Base-by-base conservation (phyloP, 2,888 invertebrate species). In the Adelognathus sp. region DNA sequence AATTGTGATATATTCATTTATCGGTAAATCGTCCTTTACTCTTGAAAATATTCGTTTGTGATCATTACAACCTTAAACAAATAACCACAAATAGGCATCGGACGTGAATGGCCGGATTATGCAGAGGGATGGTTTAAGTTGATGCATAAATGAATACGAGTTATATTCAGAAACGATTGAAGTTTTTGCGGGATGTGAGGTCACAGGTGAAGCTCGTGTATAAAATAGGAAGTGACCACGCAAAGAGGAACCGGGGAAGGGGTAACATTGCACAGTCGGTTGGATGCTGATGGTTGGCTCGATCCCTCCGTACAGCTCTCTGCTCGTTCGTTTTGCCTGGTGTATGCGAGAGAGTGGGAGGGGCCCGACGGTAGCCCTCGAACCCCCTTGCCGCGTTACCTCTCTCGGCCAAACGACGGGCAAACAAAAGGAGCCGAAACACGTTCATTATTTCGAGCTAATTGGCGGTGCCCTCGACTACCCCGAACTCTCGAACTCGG, bases 381-480 rank as follows among this genome's bases (percentile, higher is more conserved):
- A 29, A 33, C 29, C 16, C 21, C 18, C n/a, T 36, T 54, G 16
- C 36, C 36, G 44, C 33, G 78, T 81, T 79, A 66, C 67, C 72
- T 72, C n/a, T n/a, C 64, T 76, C 70, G 80, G 64, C 75, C 82
- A 80, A 82, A 73, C 79, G 70, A 81, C 79, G 66, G 61, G 74
- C 88, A 89, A 90, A 90, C 88, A 90, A 89, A 90, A 89, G 88
- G 88, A 86, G 88, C 89, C 88, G 89, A 90, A 89, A 90, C 88
- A 87, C 90, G 89, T 90, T 91, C 90, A 91, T 91, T 91, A 91
- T 91, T 91, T 90, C 87, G 87, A 91, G 89, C 91, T 91, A 91
- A 91, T 91, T 91, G 91, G 90, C 90, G 90, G 90, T 90, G 86
- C 89, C 89, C 89, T 87, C 88, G 84, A 84, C 72, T 61, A 78